phyloP scores from a whole-genome alignment of 2,888 invertebrate genomes.

The Conus canariensis region DNA sequence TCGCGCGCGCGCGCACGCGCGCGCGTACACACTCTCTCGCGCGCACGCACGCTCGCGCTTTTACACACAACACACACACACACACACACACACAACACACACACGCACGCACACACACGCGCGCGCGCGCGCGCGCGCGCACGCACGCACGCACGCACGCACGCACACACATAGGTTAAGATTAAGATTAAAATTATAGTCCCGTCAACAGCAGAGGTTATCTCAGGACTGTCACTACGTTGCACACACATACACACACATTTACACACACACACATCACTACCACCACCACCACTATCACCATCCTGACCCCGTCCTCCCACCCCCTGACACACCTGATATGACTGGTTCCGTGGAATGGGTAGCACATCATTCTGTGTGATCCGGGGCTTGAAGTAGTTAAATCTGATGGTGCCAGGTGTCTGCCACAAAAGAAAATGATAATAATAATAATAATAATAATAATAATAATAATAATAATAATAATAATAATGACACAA shows the following conservation, averaged over 20 bases:
- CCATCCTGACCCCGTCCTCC: too few species aligned
- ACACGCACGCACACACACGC: slow-evolving; percentile 1
- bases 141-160: neutral
- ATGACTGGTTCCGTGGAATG: neutral
- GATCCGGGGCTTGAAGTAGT: slow-evolving; percentile 28
- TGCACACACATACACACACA: neutral
- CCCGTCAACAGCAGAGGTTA: neutral
- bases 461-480: neutral
- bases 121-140: neutral
- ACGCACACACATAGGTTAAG: neutral
- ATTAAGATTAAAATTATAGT: too few species aligned
- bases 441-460: too few species aligned
- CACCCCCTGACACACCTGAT: neutral
- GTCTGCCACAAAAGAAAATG: neutral
- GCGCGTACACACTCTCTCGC: neutral
- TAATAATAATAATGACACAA: too few species aligned
- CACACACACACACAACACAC: neutral
- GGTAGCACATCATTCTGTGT: neutral
- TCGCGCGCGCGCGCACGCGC: too few species aligned
- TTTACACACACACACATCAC: neutral
- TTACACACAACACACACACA: neutral
- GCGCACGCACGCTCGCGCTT: neutral
- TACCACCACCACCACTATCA: too few species aligned
- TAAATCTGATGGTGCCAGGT: slow-evolving; percentile 3
- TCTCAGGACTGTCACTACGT: too few species aligned